Base-by-base conservation (phyloP, 2,113 vertebrate species). In the Shinisaurus crocodilurus region DNA sequence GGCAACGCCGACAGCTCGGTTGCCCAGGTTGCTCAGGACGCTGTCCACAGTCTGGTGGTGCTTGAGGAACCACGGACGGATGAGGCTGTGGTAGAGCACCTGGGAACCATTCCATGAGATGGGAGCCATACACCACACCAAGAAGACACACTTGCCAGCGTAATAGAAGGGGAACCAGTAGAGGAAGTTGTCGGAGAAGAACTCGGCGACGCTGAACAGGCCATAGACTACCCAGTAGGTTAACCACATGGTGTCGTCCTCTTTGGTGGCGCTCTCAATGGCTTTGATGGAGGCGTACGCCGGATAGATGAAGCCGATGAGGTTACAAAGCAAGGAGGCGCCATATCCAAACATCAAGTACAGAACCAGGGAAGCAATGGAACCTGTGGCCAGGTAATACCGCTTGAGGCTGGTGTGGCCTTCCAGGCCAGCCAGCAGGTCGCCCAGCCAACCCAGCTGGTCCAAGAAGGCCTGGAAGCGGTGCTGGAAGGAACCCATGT, bases 131-230 rank as follows among this genome's bases (percentile, higher is more conserved):
- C 99, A 99, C 98, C 99, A 99, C 90, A 99, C 82, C 97, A 99
- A 96, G 97, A 99, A 99, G 93, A 98, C 91, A 96, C 99, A 99
- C 99, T 99, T 99, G 90, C 98, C 98, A 5, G 90, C 96, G 0
- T 99, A 99, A 96, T 99, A 99, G 93, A 99, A 99, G 1, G 99
- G 99, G 93, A 98, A 99, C 99, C 99, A 99, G 97, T 97, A 98
- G 93, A 99, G 98, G 96, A 99, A 99, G 43, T 98, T 97, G 82
- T 99, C 99, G 0, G 98, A 99, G 97, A 99, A 99, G 96, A 98
- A 99, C 95, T 99, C 99, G 0, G 96, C 98, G 1, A 99, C 6
- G 32, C 98, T 98, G 97, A 99, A 99, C 88, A 98, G 89, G 0
- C 99, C 98, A 0, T 99, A 99, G 54, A 99, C 98, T 92, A 99